A percentile compares a stretch with the other conserved stretches of the same genome.
phyloP scores from a whole-genome alignment of 2,113 vertebrate species.

The Nasalis larvatus region DNA sequence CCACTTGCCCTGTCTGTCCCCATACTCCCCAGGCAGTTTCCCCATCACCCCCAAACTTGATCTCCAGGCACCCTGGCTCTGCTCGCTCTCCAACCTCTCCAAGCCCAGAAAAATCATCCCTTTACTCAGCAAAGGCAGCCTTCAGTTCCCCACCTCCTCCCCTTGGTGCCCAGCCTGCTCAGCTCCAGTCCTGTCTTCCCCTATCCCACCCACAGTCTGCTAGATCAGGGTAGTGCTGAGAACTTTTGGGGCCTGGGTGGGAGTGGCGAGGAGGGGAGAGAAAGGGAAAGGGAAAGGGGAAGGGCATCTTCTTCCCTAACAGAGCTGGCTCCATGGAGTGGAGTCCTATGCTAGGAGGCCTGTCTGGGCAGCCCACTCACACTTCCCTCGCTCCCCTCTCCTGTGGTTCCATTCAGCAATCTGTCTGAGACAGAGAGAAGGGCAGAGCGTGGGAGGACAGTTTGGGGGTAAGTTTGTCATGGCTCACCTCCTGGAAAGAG shows the following conservation, averaged over 20 bases:
- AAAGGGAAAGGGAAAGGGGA: too few species aligned
- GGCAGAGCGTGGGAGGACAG: background rate
- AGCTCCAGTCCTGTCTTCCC: too few species aligned
- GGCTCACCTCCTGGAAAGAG: background rate
- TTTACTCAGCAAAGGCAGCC: background rate
- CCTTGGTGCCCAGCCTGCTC: background rate
- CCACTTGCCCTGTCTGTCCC: background rate
- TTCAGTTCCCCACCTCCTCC: fast-evolving
- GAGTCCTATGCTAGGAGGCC: background rate
- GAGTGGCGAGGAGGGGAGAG: background rate
- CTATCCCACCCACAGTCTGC: background rate
- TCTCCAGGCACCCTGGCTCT: background rate
- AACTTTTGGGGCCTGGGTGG: too few species aligned
- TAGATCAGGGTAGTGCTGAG: background rate
- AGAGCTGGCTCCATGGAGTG: background rate
- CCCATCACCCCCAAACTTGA: background rate
- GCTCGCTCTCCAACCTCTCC: background rate
- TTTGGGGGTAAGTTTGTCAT: background rate
- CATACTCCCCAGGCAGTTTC: background rate
- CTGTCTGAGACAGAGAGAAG: background rate
- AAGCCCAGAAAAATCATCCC: background rate
- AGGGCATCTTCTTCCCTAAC: too few species aligned
- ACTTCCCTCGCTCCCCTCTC: fast-evolving
- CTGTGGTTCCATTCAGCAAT: background rate
- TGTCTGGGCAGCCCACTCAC: background rate